Evolutionary conservation across 64 coral and sea anemone species (phyloP).

Genomic region (Montipora sp.): DNA sequence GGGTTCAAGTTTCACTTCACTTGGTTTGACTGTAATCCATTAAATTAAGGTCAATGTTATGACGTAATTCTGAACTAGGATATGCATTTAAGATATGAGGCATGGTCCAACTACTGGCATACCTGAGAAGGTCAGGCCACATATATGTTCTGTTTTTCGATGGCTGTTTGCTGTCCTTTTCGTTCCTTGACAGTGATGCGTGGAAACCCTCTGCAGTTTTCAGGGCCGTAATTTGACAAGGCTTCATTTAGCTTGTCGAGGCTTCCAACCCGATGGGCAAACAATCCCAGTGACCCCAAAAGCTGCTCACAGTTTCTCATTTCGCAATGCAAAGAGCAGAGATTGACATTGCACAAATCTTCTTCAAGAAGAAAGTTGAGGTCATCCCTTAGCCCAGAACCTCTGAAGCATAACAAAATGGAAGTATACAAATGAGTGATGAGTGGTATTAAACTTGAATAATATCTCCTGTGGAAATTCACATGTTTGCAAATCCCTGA

Average conservation of each 20-base stretch:
- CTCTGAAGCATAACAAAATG: constrained; percentile 2
- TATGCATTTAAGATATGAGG: neutral
- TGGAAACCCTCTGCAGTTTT: constrained; percentile 38
- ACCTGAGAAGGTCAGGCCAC: constrained; percentile 65
- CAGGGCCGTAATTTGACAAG: constrained; percentile 57
- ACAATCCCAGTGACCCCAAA: constrained; percentile 39
- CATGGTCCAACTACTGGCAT: neutral
- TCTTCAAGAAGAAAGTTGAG: constrained; percentile 53
- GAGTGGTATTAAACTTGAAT: neutral
- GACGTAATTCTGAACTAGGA: too few species aligned
- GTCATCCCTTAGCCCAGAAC: constrained; percentile 26
- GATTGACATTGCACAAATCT: constrained; percentile 53
- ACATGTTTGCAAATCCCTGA: neutral
- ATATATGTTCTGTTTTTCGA: constrained; percentile 51
- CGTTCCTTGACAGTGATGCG: constrained; percentile 20
- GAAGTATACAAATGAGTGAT: neutral
- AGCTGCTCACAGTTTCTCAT: constrained; percentile 49
- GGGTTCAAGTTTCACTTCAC: too few species aligned
- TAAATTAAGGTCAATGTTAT: neutral
- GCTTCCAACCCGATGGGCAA: constrained; percentile 47
- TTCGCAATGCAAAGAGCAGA: constrained; percentile 64
- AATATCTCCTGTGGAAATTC: neutral
- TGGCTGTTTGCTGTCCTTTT: constrained; percentile 56
- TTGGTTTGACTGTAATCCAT: too few species aligned
- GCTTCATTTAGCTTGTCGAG: constrained; percentile 29